Percentiles rank a stretch among this genome's conserved stretches.
Conservation (phyloP, 2,113 vertebrate genomes). For the Craseonycteris thonglongyai region DNA sequence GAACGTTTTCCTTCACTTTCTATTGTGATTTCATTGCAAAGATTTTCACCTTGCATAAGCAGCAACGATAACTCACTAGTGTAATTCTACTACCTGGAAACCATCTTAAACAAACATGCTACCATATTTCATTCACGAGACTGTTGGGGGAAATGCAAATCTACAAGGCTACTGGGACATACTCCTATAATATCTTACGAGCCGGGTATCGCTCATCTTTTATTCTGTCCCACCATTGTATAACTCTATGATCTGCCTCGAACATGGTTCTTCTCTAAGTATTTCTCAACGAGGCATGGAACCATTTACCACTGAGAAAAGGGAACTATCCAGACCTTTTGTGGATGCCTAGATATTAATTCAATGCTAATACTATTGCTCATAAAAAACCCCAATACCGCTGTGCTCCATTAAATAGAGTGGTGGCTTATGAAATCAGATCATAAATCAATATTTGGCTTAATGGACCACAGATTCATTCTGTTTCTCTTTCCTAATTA, state of each 20-base stretch:
- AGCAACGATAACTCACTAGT: neutral
- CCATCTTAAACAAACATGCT: neutral
- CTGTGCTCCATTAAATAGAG: neutral
- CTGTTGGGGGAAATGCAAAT: conserved; percentile 35
- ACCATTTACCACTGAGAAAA: neutral
- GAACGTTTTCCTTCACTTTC: neutral
- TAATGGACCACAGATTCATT: neutral
- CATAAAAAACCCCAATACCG: neutral
- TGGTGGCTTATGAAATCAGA: neutral
- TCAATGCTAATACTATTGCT: neutral
- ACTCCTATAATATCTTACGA: conserved; percentile 30
- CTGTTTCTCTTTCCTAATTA: neutral
- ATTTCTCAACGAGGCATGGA: neutral
- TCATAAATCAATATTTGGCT: neutral
- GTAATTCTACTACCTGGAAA: neutral
- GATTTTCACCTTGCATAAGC: neutral
- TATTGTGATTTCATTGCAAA: neutral
- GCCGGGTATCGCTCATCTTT: conserved; percentile 39
- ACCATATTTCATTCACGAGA: neutral
- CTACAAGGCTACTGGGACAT: conserved; percentile 3
- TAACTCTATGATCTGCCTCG: conserved; percentile 65
- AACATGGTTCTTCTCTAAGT: neutral
- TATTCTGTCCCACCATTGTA: conserved; percentile 41
- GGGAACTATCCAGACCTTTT: neutral
- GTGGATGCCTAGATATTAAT: neutral